Base-by-base conservation (phyloP, 64 coral and sea anemone genomes). In the Porites australiensis region DNA sequence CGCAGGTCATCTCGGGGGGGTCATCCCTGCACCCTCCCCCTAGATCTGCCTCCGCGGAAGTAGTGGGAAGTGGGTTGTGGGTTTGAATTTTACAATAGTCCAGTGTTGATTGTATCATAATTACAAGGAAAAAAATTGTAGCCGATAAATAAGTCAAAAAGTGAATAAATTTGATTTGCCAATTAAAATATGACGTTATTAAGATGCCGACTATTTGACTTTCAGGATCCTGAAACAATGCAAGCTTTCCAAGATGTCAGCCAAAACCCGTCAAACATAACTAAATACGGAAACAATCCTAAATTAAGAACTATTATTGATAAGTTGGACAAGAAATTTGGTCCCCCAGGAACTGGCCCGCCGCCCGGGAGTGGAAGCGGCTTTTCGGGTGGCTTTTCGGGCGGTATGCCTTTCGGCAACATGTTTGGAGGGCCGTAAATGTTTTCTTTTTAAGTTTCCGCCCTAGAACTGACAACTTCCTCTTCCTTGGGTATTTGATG, bases 181-280 rank as follows among this genome's bases (percentile, higher is more conserved):
- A 37, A 37, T 37, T 37, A 37, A 37, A 37, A 37, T 37, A 37
- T 37, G 27, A 37, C 1, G 27, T 37, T 37, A 4, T 18, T 64
- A 64, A 64, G 18, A 4, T 4, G 13, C 62, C 8, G 18, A 64
- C 18, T 19, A 19, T 64, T 19, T 13, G 60, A 46, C 27, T 51
- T 55, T 60, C 68, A 95, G 93, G 93, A 95, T 78, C 93, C 69
- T 2, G 93, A 86, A 21, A 74, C 91, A 10, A 86, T 91, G 82
- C 88, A 88, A 5, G 93, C 93, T 7, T 95, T 95, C 82, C 88
- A 95, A 91, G 93, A 95, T 20, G 93, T 95, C 44, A 95, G 89
- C 76, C 93, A 95, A 87, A 91, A 95, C 65, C 93, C 93, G 18
- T 46, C 47, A 7, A 95, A 95, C 53, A 86, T 95, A 6, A 49